phyloP scores from a whole-genome alignment of 2,888 invertebrate species.

The Rugalucina vietnamica region DNA sequence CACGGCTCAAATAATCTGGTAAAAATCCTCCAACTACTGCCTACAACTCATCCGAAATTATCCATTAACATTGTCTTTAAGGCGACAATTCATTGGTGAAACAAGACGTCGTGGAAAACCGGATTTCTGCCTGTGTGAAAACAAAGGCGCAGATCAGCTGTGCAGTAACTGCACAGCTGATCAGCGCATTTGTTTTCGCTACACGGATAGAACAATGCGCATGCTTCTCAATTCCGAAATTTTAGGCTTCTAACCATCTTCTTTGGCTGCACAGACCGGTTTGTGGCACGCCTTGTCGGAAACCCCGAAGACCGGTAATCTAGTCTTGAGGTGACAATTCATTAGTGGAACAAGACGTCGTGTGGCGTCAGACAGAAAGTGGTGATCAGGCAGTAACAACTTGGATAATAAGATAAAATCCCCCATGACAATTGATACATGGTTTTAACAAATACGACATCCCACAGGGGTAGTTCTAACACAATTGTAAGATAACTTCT shows the following conservation, averaged over 20 bases:
- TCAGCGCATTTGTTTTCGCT: too few relatives aligned
- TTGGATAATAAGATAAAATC: slow-evolving; percentile 5
- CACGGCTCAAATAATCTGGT: too few relatives aligned
- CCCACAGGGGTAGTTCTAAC: not conserved
- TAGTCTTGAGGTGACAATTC: not conserved
- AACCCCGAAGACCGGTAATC: too few relatives aligned
- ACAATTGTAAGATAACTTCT: not conserved
- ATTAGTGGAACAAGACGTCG: not conserved
- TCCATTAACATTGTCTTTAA: not conserved
- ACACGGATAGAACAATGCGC: too few relatives aligned
- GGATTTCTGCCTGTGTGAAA: too few relatives aligned
- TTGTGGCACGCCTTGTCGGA: too few relatives aligned
- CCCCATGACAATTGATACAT: not conserved
- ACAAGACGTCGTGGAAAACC: not conserved
- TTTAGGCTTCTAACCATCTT: too few relatives aligned
- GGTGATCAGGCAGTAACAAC: not conserved
- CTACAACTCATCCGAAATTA: not conserved
- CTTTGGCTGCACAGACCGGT: too few relatives aligned
- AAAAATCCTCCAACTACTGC: too few relatives aligned
- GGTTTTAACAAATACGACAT: not conserved
- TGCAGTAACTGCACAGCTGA: too few relatives aligned
- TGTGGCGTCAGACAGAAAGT: not conserved
- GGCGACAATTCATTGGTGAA: not conserved
- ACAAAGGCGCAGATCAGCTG: too few relatives aligned
- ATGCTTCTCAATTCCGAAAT: too few relatives aligned